Conservation (phyloP, 2,113 vertebrate species). For the Struthio camelus region DNA sequence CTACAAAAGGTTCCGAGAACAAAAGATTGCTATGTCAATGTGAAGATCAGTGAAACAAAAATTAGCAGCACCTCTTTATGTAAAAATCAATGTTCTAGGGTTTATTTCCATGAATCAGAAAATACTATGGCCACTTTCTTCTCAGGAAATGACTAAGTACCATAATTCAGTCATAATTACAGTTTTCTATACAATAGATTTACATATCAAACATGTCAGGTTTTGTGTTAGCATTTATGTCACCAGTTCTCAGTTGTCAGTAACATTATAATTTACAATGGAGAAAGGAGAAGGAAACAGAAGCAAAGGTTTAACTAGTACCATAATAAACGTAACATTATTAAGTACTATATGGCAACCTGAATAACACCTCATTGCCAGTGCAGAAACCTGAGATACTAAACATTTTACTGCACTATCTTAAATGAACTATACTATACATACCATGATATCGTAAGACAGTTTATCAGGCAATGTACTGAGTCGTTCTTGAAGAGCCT, state of each 20-base stretch:
- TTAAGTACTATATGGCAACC: neutral
- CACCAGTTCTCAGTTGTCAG: constrained; percentile 42
- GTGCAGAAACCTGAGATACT: neutral
- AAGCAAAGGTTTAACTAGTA: constrained; percentile 37
- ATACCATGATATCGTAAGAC: constrained; percentile 92
- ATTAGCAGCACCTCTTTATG: constrained; percentile 63
- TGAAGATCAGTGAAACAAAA: constrained; percentile 45
- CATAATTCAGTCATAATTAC: constrained; percentile 60
- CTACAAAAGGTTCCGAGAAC: constrained; percentile 31
- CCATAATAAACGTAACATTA: neutral
- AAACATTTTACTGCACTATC: neutral
- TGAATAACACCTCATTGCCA: neutral
- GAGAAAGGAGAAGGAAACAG: constrained; percentile 23
- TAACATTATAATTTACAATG: constrained; percentile 44
- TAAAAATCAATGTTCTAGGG: constrained; percentile 55
- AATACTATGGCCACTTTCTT: constrained; percentile 43
- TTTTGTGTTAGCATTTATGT: constrained; percentile 53
- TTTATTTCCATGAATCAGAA: constrained; percentile 65
- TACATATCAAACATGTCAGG: constrained; percentile 56
- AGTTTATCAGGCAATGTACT: constrained; percentile 86
- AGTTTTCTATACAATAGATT: constrained; percentile 58
- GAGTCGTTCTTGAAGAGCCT: constrained; percentile 87
- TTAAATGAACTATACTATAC: constrained; percentile 22
- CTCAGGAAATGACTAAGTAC: constrained; percentile 59
- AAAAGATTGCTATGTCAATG: neutral